Percentiles rank a stretch among this genome's conserved stretches.
Evolutionary conservation across 2,113 vertebrate species (phyloP).

Genomic region (Phalacrocorax carbo): DNA sequence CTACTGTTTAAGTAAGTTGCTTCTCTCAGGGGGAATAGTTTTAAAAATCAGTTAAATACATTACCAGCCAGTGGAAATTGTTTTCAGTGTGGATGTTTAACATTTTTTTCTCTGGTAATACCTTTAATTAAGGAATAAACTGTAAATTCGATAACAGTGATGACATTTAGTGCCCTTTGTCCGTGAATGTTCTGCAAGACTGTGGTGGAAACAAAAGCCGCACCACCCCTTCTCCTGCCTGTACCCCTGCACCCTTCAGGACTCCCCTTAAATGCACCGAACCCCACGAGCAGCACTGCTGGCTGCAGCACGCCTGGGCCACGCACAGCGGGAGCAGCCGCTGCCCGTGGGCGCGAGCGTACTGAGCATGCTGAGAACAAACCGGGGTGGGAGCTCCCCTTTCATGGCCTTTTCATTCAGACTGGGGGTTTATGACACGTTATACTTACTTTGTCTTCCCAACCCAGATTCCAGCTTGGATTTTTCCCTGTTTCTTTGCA

Average conservation of each 20-base stretch:
- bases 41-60: constrained; percentile 22
- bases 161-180: not conserved
- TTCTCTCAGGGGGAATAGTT: constrained; percentile 8
- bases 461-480: not conserved
- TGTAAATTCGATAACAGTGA: not conserved
- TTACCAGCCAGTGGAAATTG: constrained; percentile 9
- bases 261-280: accelerated
- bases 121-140: constrained; percentile 21
- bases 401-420: not conserved
- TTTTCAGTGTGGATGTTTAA: constrained; percentile 28
- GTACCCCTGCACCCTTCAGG: not conserved
- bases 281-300: not conserved
- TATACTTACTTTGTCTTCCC: not conserved
- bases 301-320: not conserved
- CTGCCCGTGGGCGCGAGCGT: accelerated
- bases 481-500: not conserved
- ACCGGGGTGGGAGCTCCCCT: not conserved
- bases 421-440: not conserved
- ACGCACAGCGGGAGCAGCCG: accelerated
- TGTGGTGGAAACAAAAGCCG: not conserved
- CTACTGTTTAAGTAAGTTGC: constrained; percentile 34
- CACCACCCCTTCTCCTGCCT: not conserved
- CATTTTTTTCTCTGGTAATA: not conserved
- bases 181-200: not conserved
- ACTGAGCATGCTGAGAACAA: not conserved